A percentile compares a stretch with the other conserved stretches of the same genome.
Evolutionary conservation across 1,140 invertebrate genomes (phyloP).

Genomic region (Batillaria attramentaria): DNA sequence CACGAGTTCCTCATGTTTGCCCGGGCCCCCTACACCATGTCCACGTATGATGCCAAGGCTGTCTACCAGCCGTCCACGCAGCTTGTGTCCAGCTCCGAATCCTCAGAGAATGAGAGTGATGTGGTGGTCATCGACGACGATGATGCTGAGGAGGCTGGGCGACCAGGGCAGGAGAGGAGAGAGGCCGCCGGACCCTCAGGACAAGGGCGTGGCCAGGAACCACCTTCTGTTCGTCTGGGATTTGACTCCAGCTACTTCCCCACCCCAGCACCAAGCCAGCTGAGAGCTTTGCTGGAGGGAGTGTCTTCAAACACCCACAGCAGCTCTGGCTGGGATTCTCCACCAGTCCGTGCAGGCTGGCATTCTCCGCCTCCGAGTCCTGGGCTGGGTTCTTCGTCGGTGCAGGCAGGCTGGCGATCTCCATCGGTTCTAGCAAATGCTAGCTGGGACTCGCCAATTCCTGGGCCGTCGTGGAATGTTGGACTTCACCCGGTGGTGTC

Average conservation of each 20-base stretch:
- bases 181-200: background rate
- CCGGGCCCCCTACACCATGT: slow-evolving; percentile 86
- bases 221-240: slow-evolving; percentile 13
- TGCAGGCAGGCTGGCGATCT: no score
- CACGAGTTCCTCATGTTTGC: slow-evolving; percentile 93
- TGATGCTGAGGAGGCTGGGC: slow-evolving; percentile 25
- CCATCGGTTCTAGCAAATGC: no score
- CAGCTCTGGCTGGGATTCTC: slow-evolving; percentile 22
- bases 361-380: no score
- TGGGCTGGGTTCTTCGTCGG: no score
- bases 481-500: slow-evolving; percentile 21
- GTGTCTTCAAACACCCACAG: background rate
- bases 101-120: slow-evolving; percentile 40
- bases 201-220: background rate
- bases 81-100: slow-evolving; percentile 43
- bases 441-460: slow-evolving; percentile 63
- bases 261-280: slow-evolving; percentile 11
- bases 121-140: slow-evolving; percentile 46
- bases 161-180: background rate
- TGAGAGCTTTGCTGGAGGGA: background rate
- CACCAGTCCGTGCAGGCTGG: no score
- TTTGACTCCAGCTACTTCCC: background rate
- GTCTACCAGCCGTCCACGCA: slow-evolving; percentile 62
- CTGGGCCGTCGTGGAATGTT: slow-evolving; percentile 60
- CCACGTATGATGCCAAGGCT: slow-evolving; percentile 75